phyloP scores from a whole-genome alignment of 2,888 invertebrate genomes.

The Platycheirus rosarum region DNA sequence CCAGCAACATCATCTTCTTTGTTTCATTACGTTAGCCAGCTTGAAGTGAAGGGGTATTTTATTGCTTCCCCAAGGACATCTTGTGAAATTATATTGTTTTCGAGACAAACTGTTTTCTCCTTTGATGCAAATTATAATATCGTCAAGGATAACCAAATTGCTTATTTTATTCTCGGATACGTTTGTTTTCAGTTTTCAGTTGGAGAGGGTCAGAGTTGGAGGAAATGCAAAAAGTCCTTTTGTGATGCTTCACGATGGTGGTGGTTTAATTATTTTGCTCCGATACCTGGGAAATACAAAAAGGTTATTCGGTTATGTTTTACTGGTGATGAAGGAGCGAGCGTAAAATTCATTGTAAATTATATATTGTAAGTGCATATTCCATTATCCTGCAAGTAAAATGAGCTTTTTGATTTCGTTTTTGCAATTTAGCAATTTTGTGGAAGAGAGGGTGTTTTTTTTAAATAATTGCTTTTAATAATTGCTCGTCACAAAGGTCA shows the following conservation, averaged over 20 bases:
- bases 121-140: slow-evolving; percentile 57
- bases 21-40: slow-evolving; percentile 3
- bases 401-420: slow-evolving; percentile 22
- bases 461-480: too few species aligned
- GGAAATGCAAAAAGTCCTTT: slow-evolving; percentile 76
- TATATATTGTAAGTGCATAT: slow-evolving; percentile 4
- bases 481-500: too few species aligned
- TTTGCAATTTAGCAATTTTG: slow-evolving; percentile 5
- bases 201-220: too few species aligned
- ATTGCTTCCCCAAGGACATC: slow-evolving; percentile 61
- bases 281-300: slow-evolving; percentile 53
- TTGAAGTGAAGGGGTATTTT: slow-evolving; percentile 30
- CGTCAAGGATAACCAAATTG: slow-evolving; percentile 49
- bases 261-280: slow-evolving; percentile 77
- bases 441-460: neutral
- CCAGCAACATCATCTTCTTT: slow-evolving; percentile 7
- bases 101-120: slow-evolving; percentile 3
- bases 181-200: slow-evolving; percentile 4
- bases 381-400: slow-evolving; percentile 12
- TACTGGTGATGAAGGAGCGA: slow-evolving; percentile 4
- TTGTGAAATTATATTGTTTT: slow-evolving; percentile 16
- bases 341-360: slow-evolving; percentile 5
- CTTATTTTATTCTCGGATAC: slow-evolving; percentile 43
- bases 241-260: slow-evolving; percentile 78
- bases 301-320: neutral